Percentiles rank a stretch among this genome's conserved stretches.
Evolutionary conservation across 2,113 vertebrate species (phyloP).

Genomic region (Oncorhynchus tshawytscha): DNA sequence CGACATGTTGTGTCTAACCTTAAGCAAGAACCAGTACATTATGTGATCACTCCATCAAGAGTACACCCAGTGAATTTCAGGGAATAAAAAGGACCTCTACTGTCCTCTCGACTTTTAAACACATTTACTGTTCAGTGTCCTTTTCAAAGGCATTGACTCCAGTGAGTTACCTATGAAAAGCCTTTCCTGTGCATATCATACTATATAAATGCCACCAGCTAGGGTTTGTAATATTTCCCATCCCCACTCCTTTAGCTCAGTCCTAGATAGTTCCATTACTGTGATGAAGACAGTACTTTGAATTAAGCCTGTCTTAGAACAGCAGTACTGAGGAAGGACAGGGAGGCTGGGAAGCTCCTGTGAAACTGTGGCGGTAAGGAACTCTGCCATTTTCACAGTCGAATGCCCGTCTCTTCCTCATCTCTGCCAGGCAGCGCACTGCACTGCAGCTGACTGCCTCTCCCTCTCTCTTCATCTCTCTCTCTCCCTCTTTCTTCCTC

Average conservation of each 20-base stretch:
- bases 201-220: neutral
- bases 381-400: slow-evolving; percentile 19
- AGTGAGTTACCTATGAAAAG: neutral
- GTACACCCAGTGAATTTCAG: no score
- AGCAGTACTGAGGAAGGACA: neutral
- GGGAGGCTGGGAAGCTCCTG: neutral
- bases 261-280: neutral
- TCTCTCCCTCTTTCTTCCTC: slow-evolving; percentile 24
- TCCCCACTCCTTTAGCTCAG: neutral
- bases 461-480: slow-evolving; percentile 3
- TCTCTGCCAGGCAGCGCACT: neutral
- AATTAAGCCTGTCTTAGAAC: neutral
- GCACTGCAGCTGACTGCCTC: slow-evolving; percentile 3
- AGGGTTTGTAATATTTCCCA: neutral
- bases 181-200: neutral
- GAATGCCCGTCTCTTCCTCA: slow-evolving; percentile 6
- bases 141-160: neutral
- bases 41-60: no score
- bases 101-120: neutral
- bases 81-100: neutral
- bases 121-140: neutral
- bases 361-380: neutral
- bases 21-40: no score
- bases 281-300: neutral
- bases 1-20: neutral